A percentile compares a stretch with the other conserved stretches of the same genome.
These are phyloP conservation scores for Sapayoa aenigma DNA, from an alignment of 2,113 vertebrate genomes.

Conservation along the genomic window DNA sequence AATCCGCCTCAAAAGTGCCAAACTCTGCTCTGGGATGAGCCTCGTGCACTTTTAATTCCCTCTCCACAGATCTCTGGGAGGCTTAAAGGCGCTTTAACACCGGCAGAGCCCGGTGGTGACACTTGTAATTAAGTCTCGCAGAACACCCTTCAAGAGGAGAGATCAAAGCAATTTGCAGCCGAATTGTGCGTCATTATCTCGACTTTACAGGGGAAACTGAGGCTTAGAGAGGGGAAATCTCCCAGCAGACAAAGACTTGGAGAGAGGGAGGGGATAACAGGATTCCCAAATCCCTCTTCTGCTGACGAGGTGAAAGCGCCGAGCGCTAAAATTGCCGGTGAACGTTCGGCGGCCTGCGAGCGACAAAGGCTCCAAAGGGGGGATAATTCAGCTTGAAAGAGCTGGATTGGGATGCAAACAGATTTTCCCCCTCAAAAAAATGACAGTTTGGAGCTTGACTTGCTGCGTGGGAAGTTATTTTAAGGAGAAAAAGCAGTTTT, in stretches of 20 bases:
- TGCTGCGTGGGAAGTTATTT: neutral
- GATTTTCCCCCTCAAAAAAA: neutral
- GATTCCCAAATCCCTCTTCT: slow-evolving; percentile 6
- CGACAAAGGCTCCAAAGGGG: rapidly evolving
- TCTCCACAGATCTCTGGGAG: neutral
- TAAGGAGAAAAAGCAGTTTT: neutral
- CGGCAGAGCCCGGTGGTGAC: neutral
- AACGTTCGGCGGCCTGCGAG: neutral
- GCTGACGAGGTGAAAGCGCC: neutral
- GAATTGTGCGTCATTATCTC: slow-evolving; percentile 1
- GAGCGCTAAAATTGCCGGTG: neutral
- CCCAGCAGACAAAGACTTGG: slow-evolving; percentile 1
- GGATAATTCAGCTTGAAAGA: neutral
- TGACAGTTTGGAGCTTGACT: neutral
- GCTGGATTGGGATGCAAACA: neutral
- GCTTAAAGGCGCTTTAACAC: slow-evolving; percentile 33
- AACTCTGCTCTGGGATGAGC: neutral
- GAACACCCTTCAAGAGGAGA: slow-evolving; percentile 7
- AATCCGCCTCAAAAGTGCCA: neutral
- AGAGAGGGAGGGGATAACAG: neutral
- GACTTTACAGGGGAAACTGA: slow-evolving; percentile 53
- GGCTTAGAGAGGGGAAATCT: slow-evolving; percentile 7
- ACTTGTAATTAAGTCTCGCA: slow-evolving; percentile 28
- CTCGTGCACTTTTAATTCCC: neutral
- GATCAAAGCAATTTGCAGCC: slow-evolving; percentile 20